Base-by-base conservation (phyloP, 2,797 vertebrate genomes). In the Denticeps clupeoides region DNA sequence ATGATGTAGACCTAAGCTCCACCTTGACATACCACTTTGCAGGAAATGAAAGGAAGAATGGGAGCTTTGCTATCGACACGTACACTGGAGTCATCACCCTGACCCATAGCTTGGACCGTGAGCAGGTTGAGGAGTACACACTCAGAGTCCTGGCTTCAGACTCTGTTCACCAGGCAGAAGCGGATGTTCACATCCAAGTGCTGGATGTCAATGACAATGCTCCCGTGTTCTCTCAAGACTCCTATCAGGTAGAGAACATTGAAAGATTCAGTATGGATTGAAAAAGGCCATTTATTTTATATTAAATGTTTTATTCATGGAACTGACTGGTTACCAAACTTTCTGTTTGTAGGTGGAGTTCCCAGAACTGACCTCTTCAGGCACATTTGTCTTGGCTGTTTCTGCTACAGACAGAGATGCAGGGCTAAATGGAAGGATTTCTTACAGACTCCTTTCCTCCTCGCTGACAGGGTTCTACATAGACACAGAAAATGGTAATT, bases 181-280 rank as follows among this genome's bases (percentile, higher is more conserved):
- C 83, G 29, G 66, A 78, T 16, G 67, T 96, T 37, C 45, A 35
- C 9, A 60, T 97, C 65, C 67, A 56, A 31, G 75, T 96, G 60
- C 57, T 87, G 57, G 91, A 96, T 12, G 16, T 89, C 65, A 97
- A 96, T 42, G 91, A 98, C 74, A 95, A 94, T 1, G 70, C 85
- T 38, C 94, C 93, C 0, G 57, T 83, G 35, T 98, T 97, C 74
- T 73, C 74, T 45, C 70, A 83, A 63, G 79, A 86, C 58, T 83
- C 59, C 3, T 96, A 96, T 67, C 85, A 93, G 92, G 91, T 97
- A 79, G 47, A 16, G n/a, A 12, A 2, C 19, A 21, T 3, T 42
- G 11, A 5, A 23, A 5, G 4, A 12, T 5, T n/a, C n/a, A n/a
- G n/a, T n/a, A 24, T 24, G 28, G n/a, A 15, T 31, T 37, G 8